Conservation (phyloP, 1,140 invertebrate genomes). For the Aphelinus certus region DNA sequence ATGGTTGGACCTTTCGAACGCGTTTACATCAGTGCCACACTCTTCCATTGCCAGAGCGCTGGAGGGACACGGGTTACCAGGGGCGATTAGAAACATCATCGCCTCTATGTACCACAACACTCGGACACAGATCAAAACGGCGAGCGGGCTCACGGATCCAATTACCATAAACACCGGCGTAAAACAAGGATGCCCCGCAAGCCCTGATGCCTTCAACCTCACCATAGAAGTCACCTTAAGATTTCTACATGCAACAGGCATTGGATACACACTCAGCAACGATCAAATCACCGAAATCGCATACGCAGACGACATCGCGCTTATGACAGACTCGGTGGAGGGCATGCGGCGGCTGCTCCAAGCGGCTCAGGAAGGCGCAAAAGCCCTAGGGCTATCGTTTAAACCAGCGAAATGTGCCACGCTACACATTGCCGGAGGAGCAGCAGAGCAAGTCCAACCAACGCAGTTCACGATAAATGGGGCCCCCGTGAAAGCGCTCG, state of each 20-base stretch:
- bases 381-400: neutral
- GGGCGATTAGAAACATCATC: conserved; percentile 39
- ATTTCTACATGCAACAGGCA: neutral
- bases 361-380: neutral
- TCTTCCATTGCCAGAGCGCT: conserved; percentile 40
- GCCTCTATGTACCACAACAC: conserved; percentile 11
- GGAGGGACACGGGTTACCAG: conserved; percentile 16
- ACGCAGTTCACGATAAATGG: conserved; percentile 1
- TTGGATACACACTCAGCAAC: conserved; percentile 17
- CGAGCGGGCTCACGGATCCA: conserved; percentile 4
- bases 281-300: too few relatives aligned
- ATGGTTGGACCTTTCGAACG: conserved; percentile 51
- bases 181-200: conserved; percentile 36
- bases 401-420: neutral
- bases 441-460: neutral
- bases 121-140: neutral
- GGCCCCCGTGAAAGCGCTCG: neutral
- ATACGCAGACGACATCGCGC: neutral
- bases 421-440: neutral
- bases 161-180: conserved; percentile 39
- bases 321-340: neutral
- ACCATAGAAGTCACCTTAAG: conserved; percentile 9
- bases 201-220: conserved; percentile 31
- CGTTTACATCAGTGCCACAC: conserved; percentile 54
- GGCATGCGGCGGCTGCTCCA: neutral